phyloP scores from a whole-genome alignment of 2,113 vertebrate genomes.

The Leptodactylus fuscus region DNA sequence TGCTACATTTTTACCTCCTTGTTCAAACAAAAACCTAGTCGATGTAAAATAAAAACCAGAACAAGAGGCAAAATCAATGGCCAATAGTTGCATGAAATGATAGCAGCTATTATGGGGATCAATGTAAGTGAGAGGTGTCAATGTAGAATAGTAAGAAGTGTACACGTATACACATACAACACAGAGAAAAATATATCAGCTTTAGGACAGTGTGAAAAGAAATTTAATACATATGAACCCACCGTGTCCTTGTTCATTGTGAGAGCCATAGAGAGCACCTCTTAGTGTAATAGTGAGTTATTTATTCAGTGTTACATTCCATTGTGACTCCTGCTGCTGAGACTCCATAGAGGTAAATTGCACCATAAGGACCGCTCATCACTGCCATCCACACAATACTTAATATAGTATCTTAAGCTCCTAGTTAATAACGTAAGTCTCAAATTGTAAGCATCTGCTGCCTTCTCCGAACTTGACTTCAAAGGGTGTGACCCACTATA shows the following conservation, averaged over 20 bases:
- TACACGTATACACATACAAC: not conserved
- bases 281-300: not conserved
- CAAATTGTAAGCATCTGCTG: too few species aligned
- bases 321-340: not conserved
- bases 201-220: not conserved
- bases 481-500: too few species aligned
- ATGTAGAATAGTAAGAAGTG: not conserved
- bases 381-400: not conserved
- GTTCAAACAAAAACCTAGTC: too few species aligned
- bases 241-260: constrained; percentile 5
- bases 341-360: not conserved
- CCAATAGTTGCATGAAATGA: not conserved
- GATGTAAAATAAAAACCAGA: not conserved
- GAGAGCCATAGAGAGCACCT: not conserved
- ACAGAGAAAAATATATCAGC: not conserved
- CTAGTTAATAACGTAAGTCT: too few species aligned
- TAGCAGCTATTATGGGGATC: constrained; percentile 6
- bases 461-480: too few species aligned
- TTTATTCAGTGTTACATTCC: not conserved
- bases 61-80: not conserved
- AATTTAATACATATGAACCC: not conserved
- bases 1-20: not conserved
- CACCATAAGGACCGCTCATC: not conserved
- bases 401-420: not conserved
- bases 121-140: not conserved